A percentile compares a stretch with the other conserved stretches of the same genome.
Evolutionary conservation across 2,888 invertebrate genomes (phyloP).

Genomic region (Lithophane ornitopus): DNA sequence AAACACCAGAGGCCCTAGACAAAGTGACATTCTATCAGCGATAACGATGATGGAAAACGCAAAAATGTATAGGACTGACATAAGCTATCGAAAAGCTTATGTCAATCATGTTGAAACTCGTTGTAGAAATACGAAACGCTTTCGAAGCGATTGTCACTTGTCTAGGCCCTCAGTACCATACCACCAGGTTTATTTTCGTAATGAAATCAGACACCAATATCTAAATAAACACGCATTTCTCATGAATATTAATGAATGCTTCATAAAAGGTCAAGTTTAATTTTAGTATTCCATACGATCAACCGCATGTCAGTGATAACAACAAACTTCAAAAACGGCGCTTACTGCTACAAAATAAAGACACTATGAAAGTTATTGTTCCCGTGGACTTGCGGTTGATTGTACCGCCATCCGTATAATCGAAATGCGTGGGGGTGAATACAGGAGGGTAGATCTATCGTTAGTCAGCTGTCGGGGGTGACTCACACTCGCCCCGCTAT

Average conservation of each 20-base stretch:
- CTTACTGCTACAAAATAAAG: background rate
- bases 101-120: no score
- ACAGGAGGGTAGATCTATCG: constrained; percentile 58
- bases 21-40: no score
- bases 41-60: no score
- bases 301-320: no score
- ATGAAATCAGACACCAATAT: constrained; percentile 1
- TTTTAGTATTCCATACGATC: constrained; percentile 50
- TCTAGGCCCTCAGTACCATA: no score
- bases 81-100: no score
- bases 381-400: constrained; percentile 1
- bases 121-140: no score
- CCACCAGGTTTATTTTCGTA: background rate
- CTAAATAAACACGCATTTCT: constrained; percentile 19
- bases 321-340: background rate
- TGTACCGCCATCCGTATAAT: constrained; percentile 44
- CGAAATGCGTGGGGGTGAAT: constrained; percentile 59
- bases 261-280: constrained; percentile 68
- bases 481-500: constrained; percentile 61
- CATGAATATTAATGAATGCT: constrained; percentile 40
- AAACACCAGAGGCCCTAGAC: no score
- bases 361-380: background rate
- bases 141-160: no score
- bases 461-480: constrained; percentile 70
- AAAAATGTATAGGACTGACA: no score